Conservation (phyloP, 2,113 vertebrate genomes). For the Bos taurus region ARS-UCD2.0 NC_037329.1:25737001-25737500, state of each 20-base stretch:
- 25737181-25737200: background rate
- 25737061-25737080: background rate
- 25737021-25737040: background rate
- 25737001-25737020: background rate
- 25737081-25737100: background rate
- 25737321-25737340: background rate
- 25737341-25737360: background rate
- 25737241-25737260: background rate
- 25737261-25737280: background rate
- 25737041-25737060: background rate
- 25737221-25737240: background rate
- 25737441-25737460: background rate
- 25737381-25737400: background rate
- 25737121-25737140: background rate
- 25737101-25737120: background rate
- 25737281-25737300: background rate
- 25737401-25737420: background rate
- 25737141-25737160: background rate
- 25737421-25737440: background rate
- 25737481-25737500: background rate
- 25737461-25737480: background rate
- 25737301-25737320: background rate
- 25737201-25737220: background rate
- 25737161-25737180: background rate
- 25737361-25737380: background rate